Evolutionary conservation across 1,140 invertebrate genomes (phyloP), one percentile per base, ranked within the genome.

Genomic region (Zaprionus tsacasi): DNA sequence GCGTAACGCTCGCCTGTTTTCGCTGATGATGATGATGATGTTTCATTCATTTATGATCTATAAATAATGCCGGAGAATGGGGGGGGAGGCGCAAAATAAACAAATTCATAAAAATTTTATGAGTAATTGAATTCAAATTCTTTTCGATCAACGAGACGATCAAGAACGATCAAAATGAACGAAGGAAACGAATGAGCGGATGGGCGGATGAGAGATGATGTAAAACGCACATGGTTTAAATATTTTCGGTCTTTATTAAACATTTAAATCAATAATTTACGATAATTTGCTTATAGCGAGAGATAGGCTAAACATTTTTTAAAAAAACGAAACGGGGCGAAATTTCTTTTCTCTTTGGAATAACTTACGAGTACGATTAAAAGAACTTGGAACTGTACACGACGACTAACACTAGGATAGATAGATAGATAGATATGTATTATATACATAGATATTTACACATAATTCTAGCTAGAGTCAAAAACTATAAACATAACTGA

Each of bases 21-120:
- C 8, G n/a, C 21, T 21, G 21, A 30, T 6, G 27, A 30, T 30
- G 40, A 50, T 50, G 45, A 25, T 50, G 45, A 61, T 68, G 58
- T 72, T 86, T 58, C 52, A 68, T 70, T 87, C 80, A 83, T 83
- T 83, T 72, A 61, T 43, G 59, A 69, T 60, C 60, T 78, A 78
- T 74, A 75, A 77, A 74, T 74, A 76, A 59, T 58, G 43, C 43
- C 30, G n/a, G 11, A 27, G 3, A 15, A 54, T 2, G 12, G 21
- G 3, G 21, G 12, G 21, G 3, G 21, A 12, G 21, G 57, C 21
- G 21, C 55, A 8, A 78, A 76, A 89, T 89, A 89, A 89, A 89
- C 85, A 89, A 72, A 89, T 76, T 73, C 80, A 88, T 83, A 81
- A 83, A 88, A 88, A 70, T 89, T 81, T 89, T 85, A 89, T 89